A percentile compares a stretch with the other conserved stretches of the same genome.
Conservation (phyloP, 2,113 vertebrate species). For the Crotalus helleri region DNA sequence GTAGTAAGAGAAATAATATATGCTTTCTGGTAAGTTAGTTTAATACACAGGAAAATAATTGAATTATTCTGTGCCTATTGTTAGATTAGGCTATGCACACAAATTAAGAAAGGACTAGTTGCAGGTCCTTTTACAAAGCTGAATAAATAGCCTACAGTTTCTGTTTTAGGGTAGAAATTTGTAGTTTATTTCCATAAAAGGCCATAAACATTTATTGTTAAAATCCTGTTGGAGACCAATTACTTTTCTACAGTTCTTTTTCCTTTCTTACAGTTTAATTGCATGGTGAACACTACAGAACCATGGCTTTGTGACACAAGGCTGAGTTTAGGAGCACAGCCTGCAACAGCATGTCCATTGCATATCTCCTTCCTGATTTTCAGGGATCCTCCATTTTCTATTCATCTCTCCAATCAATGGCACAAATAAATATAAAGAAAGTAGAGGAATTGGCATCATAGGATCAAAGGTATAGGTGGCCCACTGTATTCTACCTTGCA, state of each 20-base stretch:
- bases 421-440: background rate
- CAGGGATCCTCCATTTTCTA: background rate
- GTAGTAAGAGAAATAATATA: background rate
- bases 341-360: background rate
- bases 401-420: background rate
- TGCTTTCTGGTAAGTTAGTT: background rate
- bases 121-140: background rate
- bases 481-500: background rate
- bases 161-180: background rate
- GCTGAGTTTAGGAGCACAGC: background rate
- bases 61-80: background rate
- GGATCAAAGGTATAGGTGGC: background rate
- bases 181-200: background rate
- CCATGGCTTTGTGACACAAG: background rate
- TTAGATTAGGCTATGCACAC: slow-evolving; percentile 4
- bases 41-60: background rate
- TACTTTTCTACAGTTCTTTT: background rate
- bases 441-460: background rate
- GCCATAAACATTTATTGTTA: background rate
- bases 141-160: background rate
- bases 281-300: background rate
- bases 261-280: background rate
- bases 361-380: background rate
- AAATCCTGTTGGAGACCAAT: background rate
- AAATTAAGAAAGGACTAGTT: background rate